Base-by-base conservation (phyloP, 1,140 invertebrate species). In the Hypothenemus hampei region DNA sequence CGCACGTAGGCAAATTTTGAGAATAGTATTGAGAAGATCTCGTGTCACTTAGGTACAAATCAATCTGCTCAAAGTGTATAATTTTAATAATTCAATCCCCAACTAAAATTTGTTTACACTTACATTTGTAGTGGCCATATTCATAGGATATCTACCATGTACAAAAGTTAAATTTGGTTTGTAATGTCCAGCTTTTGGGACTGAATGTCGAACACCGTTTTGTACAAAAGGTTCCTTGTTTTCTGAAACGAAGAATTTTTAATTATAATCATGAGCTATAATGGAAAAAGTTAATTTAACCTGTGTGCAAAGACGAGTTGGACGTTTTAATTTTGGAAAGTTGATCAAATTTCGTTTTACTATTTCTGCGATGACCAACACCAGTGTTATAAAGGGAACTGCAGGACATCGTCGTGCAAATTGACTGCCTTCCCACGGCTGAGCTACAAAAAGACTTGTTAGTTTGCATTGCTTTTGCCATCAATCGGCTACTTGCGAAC, bases 391-490 rank as follows among this genome's bases (percentile, higher is more conserved):
- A 70, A 18, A 71, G 50, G 7, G 69, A 71, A 52, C 68, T 71
- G 65, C 68, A 70, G 18, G 69, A 71, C 61, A 71, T 64, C 40
- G 68, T 71, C 48, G 69, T 71, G 58, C 69, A 71, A 15, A 71
- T 65, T 52, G 69, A 71, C 21, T 65, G 61, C 48, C 67, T 63
- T 35, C 68, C 68, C 31, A 61, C 57, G 39, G 61, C 62, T 58
- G 68, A 69, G 57, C 68, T 71, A 58, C 58, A 65, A 65, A 57
- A 49, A 39, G n/a, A 31, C n/a, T 39, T 47, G 43, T 59, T 51
- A 49, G 40, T 43, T 59, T 23, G 40, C 10, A 29, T 31, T 5
- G 11, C 26, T 29, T 29, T 39, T 39, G 16, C 16, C 16, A 26
- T 13, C 11, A 15, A 13, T 4, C 0, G 7, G 19, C 3, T 15